phyloP scores from a whole-genome alignment of 2,113 vertebrate genomes.

The Scatophagus argus region DNA sequence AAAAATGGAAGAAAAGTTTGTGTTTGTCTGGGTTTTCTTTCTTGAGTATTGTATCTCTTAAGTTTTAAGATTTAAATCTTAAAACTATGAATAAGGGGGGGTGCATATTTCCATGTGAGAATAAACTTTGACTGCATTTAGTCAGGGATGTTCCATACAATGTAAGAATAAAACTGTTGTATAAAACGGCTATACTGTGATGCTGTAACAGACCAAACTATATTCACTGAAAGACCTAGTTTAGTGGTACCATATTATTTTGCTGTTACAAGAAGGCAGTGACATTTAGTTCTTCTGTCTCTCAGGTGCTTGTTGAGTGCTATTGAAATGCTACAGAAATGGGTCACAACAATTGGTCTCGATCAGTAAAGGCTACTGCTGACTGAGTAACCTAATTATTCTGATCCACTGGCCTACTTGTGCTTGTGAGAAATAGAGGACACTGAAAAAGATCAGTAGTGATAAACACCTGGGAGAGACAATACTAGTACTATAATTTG shows the following conservation, averaged over 20 bases:
- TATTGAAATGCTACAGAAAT: neutral
- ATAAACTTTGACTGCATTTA: neutral
- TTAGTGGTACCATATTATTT: neutral
- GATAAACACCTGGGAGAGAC: neutral
- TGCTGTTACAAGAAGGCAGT: neutral
- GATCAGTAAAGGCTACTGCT: neutral
- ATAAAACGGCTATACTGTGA: too few relatives aligned
- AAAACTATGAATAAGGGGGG: neutral
- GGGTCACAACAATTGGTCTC: slow-evolving; percentile 4
- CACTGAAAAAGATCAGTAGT: neutral
- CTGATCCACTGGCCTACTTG: slow-evolving; percentile 16
- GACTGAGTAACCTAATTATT: neutral
- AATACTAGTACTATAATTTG: neutral
- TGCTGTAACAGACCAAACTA: neutral
- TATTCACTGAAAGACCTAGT: neutral
- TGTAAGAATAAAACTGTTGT: neutral
- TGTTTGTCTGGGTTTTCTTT: slow-evolving; percentile 1
- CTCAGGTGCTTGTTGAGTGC: neutral
- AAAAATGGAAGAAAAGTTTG: slow-evolving; percentile 20
- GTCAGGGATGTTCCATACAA: too few relatives aligned
- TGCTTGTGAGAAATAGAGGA: slow-evolving; percentile 14
- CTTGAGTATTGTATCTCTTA: neutral
- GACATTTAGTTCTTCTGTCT: neutral
- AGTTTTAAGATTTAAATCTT: too few relatives aligned
- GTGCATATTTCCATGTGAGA: neutral